Conservation (phyloP, 2,113 vertebrate species). For the Piprites chloris region DNA sequence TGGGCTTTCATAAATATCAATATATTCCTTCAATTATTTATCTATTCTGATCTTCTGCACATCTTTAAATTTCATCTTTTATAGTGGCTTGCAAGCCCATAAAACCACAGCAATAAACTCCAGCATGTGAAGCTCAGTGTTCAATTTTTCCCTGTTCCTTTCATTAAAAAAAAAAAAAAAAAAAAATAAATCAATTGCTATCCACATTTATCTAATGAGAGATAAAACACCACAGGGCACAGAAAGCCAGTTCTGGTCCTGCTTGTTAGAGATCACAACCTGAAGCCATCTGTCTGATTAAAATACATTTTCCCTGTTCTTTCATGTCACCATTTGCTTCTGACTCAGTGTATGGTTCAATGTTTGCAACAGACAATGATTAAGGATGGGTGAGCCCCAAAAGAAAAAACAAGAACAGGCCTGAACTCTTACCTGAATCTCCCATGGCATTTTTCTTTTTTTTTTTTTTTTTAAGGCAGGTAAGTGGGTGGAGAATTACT, state of each 20-base stretch:
- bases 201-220: neutral
- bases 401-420: conserved; percentile 32
- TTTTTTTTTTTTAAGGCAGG: neutral
- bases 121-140: neutral
- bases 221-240: neutral
- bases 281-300: neutral
- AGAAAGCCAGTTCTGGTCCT: neutral
- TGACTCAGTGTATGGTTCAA: neutral
- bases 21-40: neutral
- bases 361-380: neutral
- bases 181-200: neutral
- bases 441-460: neutral
- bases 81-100: neutral
- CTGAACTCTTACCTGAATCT: conserved; percentile 20
- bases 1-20: neutral
- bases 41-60: neutral
- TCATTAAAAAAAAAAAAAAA: neutral
- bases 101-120: neutral
- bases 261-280: neutral
- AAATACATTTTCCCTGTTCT: conserved; percentile 3
- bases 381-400: conserved; percentile 14
- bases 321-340: conserved; percentile 21
- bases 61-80: neutral
- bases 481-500: conserved; percentile 25
- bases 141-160: neutral